Percentiles rank a stretch among this genome's conserved stretches.
Evolutionary conservation across 1,140 invertebrate species (phyloP).

Genomic region (Drosophila sturtevanti): DNA sequence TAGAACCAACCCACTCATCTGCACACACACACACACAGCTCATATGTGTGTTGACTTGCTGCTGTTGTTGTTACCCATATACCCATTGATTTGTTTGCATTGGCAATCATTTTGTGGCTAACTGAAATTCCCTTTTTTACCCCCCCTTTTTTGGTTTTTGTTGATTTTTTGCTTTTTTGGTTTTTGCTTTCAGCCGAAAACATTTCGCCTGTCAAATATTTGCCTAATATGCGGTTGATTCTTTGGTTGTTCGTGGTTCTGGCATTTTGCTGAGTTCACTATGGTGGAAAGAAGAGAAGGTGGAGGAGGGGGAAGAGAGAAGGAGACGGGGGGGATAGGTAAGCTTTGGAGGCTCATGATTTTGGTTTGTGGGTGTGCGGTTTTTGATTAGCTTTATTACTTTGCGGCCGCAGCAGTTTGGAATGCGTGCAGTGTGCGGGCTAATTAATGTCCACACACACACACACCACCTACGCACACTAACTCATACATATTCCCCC

Average conservation of each 20-base stretch:
- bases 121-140: conserved; percentile 25
- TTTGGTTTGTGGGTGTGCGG: conserved; percentile 54
- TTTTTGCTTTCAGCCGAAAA: conserved; percentile 30
- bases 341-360: conserved; percentile 21
- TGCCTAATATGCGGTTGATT: conserved; percentile 74
- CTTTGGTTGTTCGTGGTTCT: conserved; percentile 54
- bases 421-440: conserved; percentile 27
- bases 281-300: background rate
- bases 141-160: conserved; percentile 33
- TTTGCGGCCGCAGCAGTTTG: conserved; percentile 51
- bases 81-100: conserved; percentile 63
- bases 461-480: background rate
- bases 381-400: conserved; percentile 81
- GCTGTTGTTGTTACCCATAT: conserved; percentile 17
- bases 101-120: conserved; percentile 71
- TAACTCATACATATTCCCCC: background rate
- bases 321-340: conserved; percentile 19
- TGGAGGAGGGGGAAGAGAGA: background rate
- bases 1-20: no score
- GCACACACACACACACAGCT: background rate
- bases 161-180: background rate
- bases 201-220: conserved; percentile 64
- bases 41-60: no score
- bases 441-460: conserved; percentile 74
- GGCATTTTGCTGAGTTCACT: background rate